Base-by-base conservation (phyloP, 2,113 vertebrate species). In the Elachura formosa region DNA sequence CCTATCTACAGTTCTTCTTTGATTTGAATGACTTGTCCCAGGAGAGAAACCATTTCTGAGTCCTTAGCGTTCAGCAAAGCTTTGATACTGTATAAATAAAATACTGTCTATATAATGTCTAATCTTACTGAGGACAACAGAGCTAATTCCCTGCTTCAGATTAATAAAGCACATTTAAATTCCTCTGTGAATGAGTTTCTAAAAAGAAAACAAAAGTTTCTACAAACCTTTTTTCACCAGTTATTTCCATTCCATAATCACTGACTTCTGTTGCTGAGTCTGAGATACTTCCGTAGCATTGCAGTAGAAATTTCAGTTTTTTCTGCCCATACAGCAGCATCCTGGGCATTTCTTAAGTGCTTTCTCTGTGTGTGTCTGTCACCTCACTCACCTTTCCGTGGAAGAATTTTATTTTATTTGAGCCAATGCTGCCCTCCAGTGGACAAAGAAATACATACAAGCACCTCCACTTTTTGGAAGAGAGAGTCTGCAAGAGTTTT, bases 381-480 rank as follows among this genome's bases (percentile, higher is more conserved):
- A 41, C 9, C 10, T 41, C 52, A 11, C 17, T 23, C 25, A n/a
- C 18, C 9, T 61, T 63, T 52, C 8, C 14, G 4, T 23, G n/a
- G n/a, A n/a, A n/a, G n/a, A n/a, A n/a, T 33, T 31, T 34, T 36
- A 24, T 40, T 46, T 29, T 41, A 54, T 62, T 64, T 79, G 64
- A 83, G 61, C 40, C 73, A 74, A 90, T 16, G 48, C 80, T 91
- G 78, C 91, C 93, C 85, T 95, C 96, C 92, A 95, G 95, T 55
- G 96, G 67, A 52, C 36, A 81, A 71, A 19, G 5, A 63, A 33
- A 80, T 48, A 11, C 8, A 38, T 81, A 48, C 62, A 89, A 61
- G 19, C 19, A 26, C 3, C 12, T 87, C 48, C 11, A n/a, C 33
- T 36, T 69, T 54, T 14, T 8, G 17, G 28, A 24, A 43, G 59